Base-by-base conservation (phyloP, 2,888 invertebrate species). In the Autographa pulchrina region DNA sequence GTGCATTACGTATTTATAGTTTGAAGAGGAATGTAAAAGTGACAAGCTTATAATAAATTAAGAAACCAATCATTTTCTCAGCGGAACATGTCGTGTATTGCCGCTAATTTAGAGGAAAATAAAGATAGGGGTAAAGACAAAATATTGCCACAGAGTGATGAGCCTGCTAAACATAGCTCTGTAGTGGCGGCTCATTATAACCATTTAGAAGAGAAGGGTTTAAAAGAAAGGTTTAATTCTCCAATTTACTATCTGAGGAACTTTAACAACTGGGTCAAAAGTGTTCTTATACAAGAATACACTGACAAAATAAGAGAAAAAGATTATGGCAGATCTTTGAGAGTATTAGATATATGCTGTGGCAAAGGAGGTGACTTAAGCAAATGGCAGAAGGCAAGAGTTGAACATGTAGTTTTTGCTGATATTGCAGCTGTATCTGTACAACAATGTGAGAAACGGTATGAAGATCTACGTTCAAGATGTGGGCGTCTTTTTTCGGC, bases 241-340 rank as follows among this genome's bases (percentile, higher is more conserved):
- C 97, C 98, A 35, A 99, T 99, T 84, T 98, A 98, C 86, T 97
- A 98, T 90, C 96, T 99, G 96, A 96, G 99, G 81, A 99, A 99
- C 93, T 99, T 99, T 90, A 99, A 99, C 92, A 99, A 99, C 92
- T 99, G 99, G 99, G 97, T 99, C 16, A 99, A 99, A 95, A 98
- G 98, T 92, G 98, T 99, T 96, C 96, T 99, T 0, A 99, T 99
- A 85, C 97, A 98, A 96, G 97, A 98, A 93, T 97, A 97, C 92
- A 94, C 97, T 85, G 97, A 95, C 77, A 97, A 97, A 91, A 96
- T 97, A 61, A 97, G 96, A 86, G 96, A 96, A 80, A 97, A 97
- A 85, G 96, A 96, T 77, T 96, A 97, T 78, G 97, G 97, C n/a
- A 96, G 96, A 67, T 96, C 97, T 0, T 85, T 98, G 41, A 96